Evolutionary conservation across 64 coral and sea anemone species (phyloP).

Genomic region (Montipora capricornis): DNA sequence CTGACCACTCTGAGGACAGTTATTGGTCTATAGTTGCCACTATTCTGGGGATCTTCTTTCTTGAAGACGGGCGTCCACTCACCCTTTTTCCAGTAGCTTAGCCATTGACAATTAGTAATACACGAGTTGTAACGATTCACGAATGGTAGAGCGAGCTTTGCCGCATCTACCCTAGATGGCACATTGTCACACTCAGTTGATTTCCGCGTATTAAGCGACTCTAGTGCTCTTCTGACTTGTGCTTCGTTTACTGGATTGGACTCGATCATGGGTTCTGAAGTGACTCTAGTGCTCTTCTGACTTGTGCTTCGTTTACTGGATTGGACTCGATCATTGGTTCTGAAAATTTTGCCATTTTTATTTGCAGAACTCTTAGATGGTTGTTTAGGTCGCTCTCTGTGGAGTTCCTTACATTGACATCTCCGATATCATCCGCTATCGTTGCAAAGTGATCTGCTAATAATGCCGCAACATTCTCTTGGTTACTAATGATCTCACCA

Average conservation of each 20-base stretch:
- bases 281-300: neutral
- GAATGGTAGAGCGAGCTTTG: neutral
- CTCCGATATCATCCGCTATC: slow-evolving; percentile 26
- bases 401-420: neutral
- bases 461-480: neutral
- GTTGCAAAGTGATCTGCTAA: slow-evolving; percentile 36
- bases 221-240: neutral
- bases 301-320: slow-evolving; percentile 32
- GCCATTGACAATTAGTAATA: slow-evolving; percentile 17
- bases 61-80: slow-evolving; percentile 39
- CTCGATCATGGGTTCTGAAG: slow-evolving; percentile 7
- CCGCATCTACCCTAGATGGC: slow-evolving; percentile 5
- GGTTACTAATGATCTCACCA: neutral
- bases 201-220: neutral
- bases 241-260: slow-evolving; percentile 28
- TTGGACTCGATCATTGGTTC: slow-evolving; percentile 26
- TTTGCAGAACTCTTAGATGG: slow-evolving; percentile 27
- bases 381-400: slow-evolving; percentile 16
- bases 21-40: slow-evolving; percentile 8
- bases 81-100: slow-evolving; percentile 26
- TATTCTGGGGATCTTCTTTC: slow-evolving; percentile 32
- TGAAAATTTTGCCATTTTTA: neutral
- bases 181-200: slow-evolving; percentile 5
- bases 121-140: neutral
- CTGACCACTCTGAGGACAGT: slow-evolving; percentile 1